These are phyloP conservation scores for Nyctereutes procyonoides DNA, from an alignment of 2,113 vertebrate species.

Conservation along the genomic window DNA sequence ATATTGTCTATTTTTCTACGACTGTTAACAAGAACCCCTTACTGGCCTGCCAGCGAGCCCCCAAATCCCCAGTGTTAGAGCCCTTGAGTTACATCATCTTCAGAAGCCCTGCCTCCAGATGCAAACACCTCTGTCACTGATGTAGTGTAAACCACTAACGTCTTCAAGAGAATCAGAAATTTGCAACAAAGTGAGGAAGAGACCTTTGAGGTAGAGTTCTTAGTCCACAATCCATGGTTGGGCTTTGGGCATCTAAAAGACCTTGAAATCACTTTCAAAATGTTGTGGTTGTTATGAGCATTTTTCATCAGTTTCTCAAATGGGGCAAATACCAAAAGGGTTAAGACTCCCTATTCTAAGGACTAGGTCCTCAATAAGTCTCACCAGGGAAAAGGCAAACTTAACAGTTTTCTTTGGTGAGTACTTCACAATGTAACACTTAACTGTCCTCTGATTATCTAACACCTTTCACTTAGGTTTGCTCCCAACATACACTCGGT, in stretches of 20 bases:
- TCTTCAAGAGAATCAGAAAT: neutral
- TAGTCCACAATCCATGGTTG: neutral
- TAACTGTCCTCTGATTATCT: neutral
- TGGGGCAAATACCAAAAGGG: neutral
- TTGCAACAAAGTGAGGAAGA: neutral
- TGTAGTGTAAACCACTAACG: neutral
- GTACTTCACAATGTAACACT: neutral
- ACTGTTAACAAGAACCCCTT: neutral
- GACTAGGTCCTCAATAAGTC: neutral
- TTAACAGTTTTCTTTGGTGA: neutral
- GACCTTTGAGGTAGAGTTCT: neutral
- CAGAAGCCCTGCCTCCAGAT: neutral
- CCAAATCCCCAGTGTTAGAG: neutral
- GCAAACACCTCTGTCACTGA: neutral
- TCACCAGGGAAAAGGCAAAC: neutral
- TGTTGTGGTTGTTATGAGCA: neutral
- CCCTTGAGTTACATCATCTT: neutral
- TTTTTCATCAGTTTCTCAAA: slow-evolving; percentile 37
- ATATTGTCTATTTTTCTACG: neutral
- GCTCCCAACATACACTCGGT: neutral
- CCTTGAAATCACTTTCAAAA: neutral
- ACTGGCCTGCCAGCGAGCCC: neutral
- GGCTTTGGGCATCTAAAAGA: neutral
- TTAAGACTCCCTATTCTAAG: neutral
- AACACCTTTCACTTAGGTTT: neutral